These are phyloP conservation scores for Alouatta palliata DNA, from an alignment of 2,113 vertebrate species.

Conservation along the genomic window DNA sequence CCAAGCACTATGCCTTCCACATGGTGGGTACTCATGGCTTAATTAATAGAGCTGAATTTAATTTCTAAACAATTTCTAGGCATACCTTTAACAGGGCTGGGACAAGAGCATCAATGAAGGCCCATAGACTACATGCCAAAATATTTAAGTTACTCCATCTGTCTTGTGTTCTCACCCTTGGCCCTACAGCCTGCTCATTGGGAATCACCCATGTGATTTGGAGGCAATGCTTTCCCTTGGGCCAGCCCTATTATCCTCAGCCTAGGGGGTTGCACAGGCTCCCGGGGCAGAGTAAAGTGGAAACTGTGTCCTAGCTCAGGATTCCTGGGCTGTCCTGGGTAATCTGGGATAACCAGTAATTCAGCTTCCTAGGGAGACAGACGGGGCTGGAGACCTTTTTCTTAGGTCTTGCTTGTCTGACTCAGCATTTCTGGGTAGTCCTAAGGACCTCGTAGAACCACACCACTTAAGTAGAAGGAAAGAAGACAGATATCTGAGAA, in stretches of 20 bases:
- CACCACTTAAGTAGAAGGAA: background rate
- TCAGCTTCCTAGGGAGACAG: background rate
- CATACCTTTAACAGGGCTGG: background rate
- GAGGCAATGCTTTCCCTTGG: background rate
- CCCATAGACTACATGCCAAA: background rate
- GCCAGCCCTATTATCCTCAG: background rate
- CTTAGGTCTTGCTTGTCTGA: background rate
- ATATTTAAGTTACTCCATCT: background rate
- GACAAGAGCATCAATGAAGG: background rate
- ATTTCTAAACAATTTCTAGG: background rate
- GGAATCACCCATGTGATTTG: background rate
- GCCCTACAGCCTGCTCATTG: fast-evolving
- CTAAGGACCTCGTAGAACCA: background rate
- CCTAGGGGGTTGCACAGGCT: background rate
- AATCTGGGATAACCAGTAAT: background rate
- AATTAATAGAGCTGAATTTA: background rate
- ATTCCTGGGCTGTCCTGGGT: background rate
- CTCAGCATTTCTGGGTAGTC: background rate
- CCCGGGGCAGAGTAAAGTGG: background rate
- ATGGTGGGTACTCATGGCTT: background rate
- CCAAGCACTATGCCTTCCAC: background rate
- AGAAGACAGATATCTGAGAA: background rate
- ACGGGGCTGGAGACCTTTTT: background rate
- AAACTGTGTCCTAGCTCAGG: background rate
- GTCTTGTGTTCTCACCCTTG: background rate